Evolutionary conservation across 2,797 vertebrate genomes (phyloP).

Genomic region (Eulemur rubriventer): DNA sequence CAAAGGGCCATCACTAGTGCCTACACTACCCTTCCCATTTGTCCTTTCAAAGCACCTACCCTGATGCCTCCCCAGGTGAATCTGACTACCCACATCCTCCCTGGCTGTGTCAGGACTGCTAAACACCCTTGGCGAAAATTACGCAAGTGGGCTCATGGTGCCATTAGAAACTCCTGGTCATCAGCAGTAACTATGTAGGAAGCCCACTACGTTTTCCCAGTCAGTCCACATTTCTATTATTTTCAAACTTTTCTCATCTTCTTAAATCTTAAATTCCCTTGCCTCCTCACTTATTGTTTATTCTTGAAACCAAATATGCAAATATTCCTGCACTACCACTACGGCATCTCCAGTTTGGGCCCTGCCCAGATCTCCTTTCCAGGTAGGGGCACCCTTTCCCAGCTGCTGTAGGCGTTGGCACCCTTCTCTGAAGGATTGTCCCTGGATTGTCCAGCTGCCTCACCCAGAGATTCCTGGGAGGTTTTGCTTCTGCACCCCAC

Average conservation of each 20-base stretch:
- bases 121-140: neutral
- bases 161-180: neutral
- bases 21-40: neutral
- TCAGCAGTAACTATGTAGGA: neutral
- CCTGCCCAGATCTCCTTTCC: neutral
- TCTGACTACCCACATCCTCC: neutral
- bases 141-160: no score
- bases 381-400: neutral
- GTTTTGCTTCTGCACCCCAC: neutral
- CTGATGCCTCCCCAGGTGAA: neutral
- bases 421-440: neutral
- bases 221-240: neutral
- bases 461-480: neutral
- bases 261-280: neutral
- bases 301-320: neutral
- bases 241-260: neutral
- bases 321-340: neutral
- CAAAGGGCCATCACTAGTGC: neutral
- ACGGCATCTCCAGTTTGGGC: fast-evolving
- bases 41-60: neutral
- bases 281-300: neutral
- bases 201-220: neutral
- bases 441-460: neutral
- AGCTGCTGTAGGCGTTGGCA: neutral
- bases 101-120: neutral